These are phyloP conservation scores for Cheumatopsyche charites DNA, from an alignment of 1,140 invertebrate species.

Conservation along the genomic window DNA sequence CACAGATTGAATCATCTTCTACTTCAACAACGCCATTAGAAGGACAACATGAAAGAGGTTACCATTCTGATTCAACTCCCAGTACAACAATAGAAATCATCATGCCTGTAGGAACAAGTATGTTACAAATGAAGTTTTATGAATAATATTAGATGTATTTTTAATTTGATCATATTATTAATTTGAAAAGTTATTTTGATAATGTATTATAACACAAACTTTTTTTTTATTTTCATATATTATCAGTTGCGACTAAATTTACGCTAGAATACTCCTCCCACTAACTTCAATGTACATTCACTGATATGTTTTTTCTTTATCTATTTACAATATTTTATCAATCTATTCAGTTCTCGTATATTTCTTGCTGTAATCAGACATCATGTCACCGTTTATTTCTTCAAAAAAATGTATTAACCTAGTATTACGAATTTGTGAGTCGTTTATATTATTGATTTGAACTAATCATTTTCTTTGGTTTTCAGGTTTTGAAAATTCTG, in stretches of 20 bases:
- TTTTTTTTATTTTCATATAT: too few species aligned
- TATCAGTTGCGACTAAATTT: too few species aligned
- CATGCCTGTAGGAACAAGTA: conserved; percentile 49
- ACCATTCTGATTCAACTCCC: conserved; percentile 45
- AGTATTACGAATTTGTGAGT: not conserved
- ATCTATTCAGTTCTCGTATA: too few species aligned
- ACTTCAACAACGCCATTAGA: conserved; percentile 43
- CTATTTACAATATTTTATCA: too few species aligned
- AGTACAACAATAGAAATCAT: conserved; percentile 37
- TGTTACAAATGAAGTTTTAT: conserved; percentile 24
- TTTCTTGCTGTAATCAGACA: too few species aligned
- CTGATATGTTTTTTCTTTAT: too few species aligned
- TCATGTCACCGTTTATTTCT: not conserved
- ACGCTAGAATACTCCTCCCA: too few species aligned
- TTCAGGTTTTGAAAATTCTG: conserved; percentile 64
- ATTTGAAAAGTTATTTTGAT: not conserved
- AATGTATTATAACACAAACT: not conserved
- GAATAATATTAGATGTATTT: not conserved
- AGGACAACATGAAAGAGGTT: conserved; percentile 46
- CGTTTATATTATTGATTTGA: not conserved
- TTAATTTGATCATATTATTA: not conserved
- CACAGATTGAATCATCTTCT: conserved; percentile 40
- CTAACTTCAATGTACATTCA: too few species aligned
- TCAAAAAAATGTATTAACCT: too few species aligned
- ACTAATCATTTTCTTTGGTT: conserved; percentile 22